Evolutionary conservation across 2,888 invertebrate genomes (phyloP), one percentile per base, ranked within the genome.

Genomic region (Myopa tessellatipennis): DNA sequence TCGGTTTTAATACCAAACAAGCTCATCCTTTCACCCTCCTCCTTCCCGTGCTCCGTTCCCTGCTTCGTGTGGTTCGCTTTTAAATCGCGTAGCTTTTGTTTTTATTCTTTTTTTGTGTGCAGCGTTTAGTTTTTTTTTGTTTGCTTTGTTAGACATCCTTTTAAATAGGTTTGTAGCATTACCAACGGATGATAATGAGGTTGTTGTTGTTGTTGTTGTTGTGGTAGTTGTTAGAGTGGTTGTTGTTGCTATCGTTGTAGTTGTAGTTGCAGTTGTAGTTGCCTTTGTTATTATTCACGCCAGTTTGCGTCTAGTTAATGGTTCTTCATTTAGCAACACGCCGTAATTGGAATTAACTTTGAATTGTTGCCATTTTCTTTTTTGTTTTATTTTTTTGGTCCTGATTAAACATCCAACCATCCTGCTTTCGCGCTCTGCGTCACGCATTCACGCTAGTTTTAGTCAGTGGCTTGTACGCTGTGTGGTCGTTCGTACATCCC

Each of bases 301-400:
- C 72, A 79, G 52, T 63, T 67, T 58, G 73, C 63, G 74, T 79
- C 76, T 26, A 74, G 76, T 78, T 81, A 81, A 85, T 82, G 83
- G 77, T 72, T 81, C 82, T 79, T 78, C 80, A 84, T 81, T 82
- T 78, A 78, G 71, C 58, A 70, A 80, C 77, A 67, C 61, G 78
- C 38, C 14, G 50, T 65, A 78, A 80, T 74, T 78, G 74, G 76
- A 77, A 78, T 80, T 77, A 78, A 55, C 61, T 80, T 80, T 65
- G 74, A 50, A 55, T 14, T 10, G 38, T 52, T 55, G 52, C 26
- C 55, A n/a, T 52, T 36, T 3, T 65, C 16, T 74, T n/a, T 50
- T 58, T 8, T 12, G 0, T 3, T 55, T 55, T 14, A 7, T 55
- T 34, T 38, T 6, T 38, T 16, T 38, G 10, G 67, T 4, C 1